Conservation (phyloP, 2,888 invertebrate species). For the Listrodromus nycthemerus region DNA sequence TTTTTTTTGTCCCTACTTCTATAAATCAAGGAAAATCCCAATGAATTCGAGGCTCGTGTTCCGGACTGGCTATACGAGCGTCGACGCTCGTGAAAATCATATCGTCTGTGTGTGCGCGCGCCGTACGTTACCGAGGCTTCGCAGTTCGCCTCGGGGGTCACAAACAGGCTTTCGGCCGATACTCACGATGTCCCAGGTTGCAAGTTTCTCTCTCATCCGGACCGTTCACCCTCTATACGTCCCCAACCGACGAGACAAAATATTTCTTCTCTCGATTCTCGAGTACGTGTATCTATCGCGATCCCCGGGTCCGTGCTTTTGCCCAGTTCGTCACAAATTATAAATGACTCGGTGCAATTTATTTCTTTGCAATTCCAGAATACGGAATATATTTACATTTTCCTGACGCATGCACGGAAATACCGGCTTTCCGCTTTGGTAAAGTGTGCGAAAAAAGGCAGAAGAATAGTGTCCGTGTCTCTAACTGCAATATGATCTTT, state of each 20-base stretch:
- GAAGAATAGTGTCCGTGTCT: too few relatives aligned
- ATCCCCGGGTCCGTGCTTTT: neutral
- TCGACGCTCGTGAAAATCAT: constrained; percentile 29
- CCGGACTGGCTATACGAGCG: constrained; percentile 17
- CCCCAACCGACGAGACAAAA: neutral
- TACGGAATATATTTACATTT: too few relatives aligned
- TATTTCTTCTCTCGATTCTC: neutral
- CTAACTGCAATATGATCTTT: too few relatives aligned
- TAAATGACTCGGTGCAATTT: too few relatives aligned
- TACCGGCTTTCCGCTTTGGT: too few relatives aligned
- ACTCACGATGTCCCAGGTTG: neutral
- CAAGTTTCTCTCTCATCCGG: constrained; percentile 3
- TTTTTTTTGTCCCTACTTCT: constrained; percentile 14
- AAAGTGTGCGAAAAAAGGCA: too few relatives aligned
- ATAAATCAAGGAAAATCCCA: constrained; percentile 41
- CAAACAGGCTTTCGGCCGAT: constrained; percentile 13
- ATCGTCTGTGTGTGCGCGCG: constrained; percentile 21
- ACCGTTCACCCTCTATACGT: neutral
- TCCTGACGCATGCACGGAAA: too few relatives aligned
- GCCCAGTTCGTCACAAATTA: too few relatives aligned
- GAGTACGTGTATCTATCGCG: neutral
- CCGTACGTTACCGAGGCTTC: constrained; percentile 1
- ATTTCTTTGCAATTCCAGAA: too few relatives aligned
- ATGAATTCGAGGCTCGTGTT: constrained; percentile 38
- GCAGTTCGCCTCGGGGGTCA: constrained; percentile 1